Conservation (phyloP, 2,113 vertebrate species). For the Etheostoma cragini region DNA sequence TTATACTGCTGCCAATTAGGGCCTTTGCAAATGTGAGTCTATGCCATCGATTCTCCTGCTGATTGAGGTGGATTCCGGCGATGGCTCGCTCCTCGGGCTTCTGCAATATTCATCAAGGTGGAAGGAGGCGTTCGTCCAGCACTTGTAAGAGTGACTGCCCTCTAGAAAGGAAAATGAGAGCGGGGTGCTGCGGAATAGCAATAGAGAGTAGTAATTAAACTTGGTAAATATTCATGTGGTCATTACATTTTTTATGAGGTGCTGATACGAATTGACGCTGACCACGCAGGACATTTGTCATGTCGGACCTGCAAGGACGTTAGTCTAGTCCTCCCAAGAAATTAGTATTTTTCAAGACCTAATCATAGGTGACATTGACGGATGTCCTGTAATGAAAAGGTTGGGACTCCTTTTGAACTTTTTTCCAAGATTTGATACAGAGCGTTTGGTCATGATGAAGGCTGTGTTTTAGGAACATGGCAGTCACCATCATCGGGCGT, state of each 20-base stretch:
- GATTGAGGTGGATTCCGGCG: constrained; percentile 74
- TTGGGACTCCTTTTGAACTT: constrained; percentile 60
- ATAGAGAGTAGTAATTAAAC: constrained; percentile 76
- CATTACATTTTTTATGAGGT: constrained; percentile 82
- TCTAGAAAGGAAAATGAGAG: constrained; percentile 42
- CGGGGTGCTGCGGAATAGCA: constrained; percentile 47
- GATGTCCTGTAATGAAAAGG: constrained; percentile 66
- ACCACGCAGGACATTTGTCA: constrained; percentile 76
- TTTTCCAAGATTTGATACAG: constrained; percentile 34
- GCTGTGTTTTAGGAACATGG: constrained; percentile 33
- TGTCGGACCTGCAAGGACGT: constrained; percentile 68
- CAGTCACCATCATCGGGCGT: not conserved
- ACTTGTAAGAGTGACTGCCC: constrained; percentile 64
- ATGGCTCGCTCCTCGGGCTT: constrained; percentile 60
- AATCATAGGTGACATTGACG: constrained; percentile 76
- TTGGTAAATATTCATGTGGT: constrained; percentile 83
- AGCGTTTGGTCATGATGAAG: constrained; percentile 38
- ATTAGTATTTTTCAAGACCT: constrained; percentile 61
- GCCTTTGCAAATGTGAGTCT: constrained; percentile 71
- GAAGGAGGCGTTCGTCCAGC: constrained; percentile 49
- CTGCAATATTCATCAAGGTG: constrained; percentile 82
- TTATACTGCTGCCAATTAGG: constrained; percentile 78
- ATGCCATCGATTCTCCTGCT: constrained; percentile 73
- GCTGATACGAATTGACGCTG: constrained; percentile 73
- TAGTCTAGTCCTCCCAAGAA: constrained; percentile 60